These are phyloP conservation scores for Ceratosolen solmsi DNA, from an alignment of 1,140 invertebrate species.

Conservation along the genomic window DNA sequence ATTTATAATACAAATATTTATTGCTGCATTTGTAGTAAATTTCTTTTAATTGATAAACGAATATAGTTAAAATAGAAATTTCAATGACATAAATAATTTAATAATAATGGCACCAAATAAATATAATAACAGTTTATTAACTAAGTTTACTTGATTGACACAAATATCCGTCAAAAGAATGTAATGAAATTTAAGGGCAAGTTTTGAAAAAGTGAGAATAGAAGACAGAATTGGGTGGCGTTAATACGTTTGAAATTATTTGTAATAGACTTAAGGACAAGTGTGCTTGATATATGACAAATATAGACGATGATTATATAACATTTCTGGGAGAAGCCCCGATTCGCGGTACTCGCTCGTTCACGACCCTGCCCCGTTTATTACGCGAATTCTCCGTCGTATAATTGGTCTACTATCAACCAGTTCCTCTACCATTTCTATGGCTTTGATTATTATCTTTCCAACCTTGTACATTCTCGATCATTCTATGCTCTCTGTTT, in stretches of 20 bases:
- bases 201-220: neutral
- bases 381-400: constrained; percentile 53
- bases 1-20: too few species aligned
- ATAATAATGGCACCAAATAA: too few species aligned
- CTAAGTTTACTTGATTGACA: too few species aligned
- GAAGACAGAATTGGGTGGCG: neutral
- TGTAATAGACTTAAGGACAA: constrained; percentile 9
- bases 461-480: neutral
- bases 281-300: neutral
- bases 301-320: constrained; percentile 30
- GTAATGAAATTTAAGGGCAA: neutral
- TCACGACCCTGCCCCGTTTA: constrained; percentile 61
- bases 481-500: neutral
- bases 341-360: constrained; percentile 44
- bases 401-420: constrained; percentile 43
- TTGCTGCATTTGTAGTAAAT: too few species aligned
- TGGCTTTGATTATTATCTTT: constrained; percentile 60
- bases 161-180: too few species aligned
- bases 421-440: constrained; percentile 57
- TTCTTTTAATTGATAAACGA: too few species aligned
- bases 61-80: too few species aligned
- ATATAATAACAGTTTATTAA: too few species aligned
- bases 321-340: constrained; percentile 56
- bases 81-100: too few species aligned
- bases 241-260: neutral